Evolutionary conservation across 2,888 invertebrate species (phyloP).

Genomic region (Gibbula magus): DNA sequence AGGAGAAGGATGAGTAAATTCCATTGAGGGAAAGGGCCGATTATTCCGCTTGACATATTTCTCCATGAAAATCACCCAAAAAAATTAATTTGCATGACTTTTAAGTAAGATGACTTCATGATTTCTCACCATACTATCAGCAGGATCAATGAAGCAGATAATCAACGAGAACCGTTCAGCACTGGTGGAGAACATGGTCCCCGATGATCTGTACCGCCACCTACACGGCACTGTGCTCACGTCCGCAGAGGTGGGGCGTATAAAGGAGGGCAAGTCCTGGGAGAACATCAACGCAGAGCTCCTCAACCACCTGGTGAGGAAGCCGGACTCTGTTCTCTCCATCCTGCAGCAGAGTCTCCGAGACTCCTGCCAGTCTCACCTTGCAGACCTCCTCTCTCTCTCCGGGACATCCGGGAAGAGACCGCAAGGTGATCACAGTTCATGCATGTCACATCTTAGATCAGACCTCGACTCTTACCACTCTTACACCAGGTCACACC

Average conservation of each 20-base stretch:
- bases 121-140: not conserved
- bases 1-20: too few species aligned
- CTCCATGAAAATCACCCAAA: too few species aligned
- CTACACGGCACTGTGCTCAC: conserved; percentile 44
- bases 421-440: too few species aligned
- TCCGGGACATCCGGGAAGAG: too few species aligned
- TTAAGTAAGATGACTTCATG: too few species aligned
- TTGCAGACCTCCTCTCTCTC: conserved; percentile 40
- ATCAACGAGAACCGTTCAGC: conserved; percentile 43
- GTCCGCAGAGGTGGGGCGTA: conserved; percentile 36
- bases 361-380: conserved; percentile 49
- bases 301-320: conserved; percentile 44
- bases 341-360: conserved; percentile 48
- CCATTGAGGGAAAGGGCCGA: too few species aligned
- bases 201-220: conserved; percentile 55
- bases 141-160: conserved; percentile 51
- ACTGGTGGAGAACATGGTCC: conserved; percentile 53
- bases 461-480: too few species aligned
- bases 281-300: conserved; percentile 53
- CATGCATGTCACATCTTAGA: too few species aligned
- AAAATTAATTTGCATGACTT: too few species aligned
- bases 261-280: conserved; percentile 29
- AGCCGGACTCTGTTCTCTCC: conserved; percentile 48
- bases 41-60: too few species aligned
- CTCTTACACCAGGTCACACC: too few species aligned